These are phyloP conservation scores for Latrodectus elegans DNA, from an alignment of 2,888 invertebrate genomes.

Conservation along the genomic window DNA sequence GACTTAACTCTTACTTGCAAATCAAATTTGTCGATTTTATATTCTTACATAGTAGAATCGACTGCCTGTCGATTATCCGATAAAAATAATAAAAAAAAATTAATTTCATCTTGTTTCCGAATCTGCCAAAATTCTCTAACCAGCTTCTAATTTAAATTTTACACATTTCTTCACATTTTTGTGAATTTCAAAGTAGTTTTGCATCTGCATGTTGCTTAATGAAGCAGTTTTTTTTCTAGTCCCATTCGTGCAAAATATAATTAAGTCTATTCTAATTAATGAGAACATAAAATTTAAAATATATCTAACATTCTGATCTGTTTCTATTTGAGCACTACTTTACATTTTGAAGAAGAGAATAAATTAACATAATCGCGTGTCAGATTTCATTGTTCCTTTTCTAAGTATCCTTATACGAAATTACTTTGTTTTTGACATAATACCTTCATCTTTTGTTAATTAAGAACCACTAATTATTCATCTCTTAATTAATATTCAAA, in stretches of 20 bases:
- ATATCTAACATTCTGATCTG: background rate
- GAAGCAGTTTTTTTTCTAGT: background rate
- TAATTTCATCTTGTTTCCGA: too few relatives aligned
- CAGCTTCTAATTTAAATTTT: too few relatives aligned
- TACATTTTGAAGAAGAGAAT: background rate
- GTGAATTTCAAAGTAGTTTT: too few relatives aligned
- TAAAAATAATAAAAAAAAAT: too few relatives aligned
- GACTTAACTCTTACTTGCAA: too few relatives aligned
- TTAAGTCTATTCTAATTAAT: background rate
- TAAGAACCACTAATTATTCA: slow-evolving; percentile 1
- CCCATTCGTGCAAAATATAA: background rate
- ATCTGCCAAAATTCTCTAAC: too few relatives aligned
- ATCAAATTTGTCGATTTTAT: too few relatives aligned
- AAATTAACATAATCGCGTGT: slow-evolving; percentile 1
- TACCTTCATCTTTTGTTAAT: background rate
- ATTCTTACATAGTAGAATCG: too few relatives aligned
- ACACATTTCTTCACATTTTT: too few relatives aligned
- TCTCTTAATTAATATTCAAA: slow-evolving; percentile 1
- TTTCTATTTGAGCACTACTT: background rate
- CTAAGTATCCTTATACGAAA: background rate
- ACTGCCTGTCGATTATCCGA: too few relatives aligned
- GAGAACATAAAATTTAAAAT: too few relatives aligned
- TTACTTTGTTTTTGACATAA: background rate
- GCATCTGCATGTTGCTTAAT: too few relatives aligned
- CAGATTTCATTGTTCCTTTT: slow-evolving; percentile 5